These are phyloP conservation scores for Pardalotus punctatus DNA, from an alignment of 2,113 vertebrate species.

Conservation along the genomic window DNA sequence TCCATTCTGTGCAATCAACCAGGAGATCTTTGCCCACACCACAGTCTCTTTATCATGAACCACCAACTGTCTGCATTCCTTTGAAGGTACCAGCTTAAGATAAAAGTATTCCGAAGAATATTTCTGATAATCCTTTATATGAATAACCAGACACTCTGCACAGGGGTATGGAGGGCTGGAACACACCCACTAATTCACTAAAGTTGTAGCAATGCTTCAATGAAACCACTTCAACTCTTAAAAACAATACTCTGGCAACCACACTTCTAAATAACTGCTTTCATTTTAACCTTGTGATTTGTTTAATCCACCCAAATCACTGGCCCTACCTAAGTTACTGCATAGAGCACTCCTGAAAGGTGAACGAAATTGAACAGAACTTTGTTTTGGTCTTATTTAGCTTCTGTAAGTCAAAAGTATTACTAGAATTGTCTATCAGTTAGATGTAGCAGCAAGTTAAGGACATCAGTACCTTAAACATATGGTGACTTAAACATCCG, in stretches of 20 bases:
- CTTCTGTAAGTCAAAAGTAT: not conserved
- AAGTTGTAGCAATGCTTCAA: not conserved
- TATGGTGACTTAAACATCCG: not conserved
- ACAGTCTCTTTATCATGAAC: not conserved
- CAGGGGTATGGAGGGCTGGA: not conserved
- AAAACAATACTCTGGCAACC: not conserved
- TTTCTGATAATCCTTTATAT: not conserved
- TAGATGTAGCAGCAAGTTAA: not conserved
- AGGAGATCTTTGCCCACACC: not conserved
- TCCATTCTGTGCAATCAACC: not conserved
- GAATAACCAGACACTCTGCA: not conserved
- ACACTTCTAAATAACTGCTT: not conserved
- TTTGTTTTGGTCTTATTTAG: not conserved
- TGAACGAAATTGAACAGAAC: not conserved
- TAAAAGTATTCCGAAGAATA: not conserved
- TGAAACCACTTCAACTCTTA: constrained; percentile 4
- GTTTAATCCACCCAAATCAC: not conserved
- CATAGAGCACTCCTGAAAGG: not conserved
- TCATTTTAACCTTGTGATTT: not conserved
- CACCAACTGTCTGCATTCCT: not conserved
- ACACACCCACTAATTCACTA: not conserved
- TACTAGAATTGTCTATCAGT: not conserved
- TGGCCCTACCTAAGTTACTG: not conserved
- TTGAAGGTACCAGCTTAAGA: not conserved
- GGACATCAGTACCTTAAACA: not conserved